A percentile compares a stretch with the other conserved stretches of the same genome.
Conservation (phyloP, 2,113 vertebrate species). For the Pontoporia blainvillei region DNA sequence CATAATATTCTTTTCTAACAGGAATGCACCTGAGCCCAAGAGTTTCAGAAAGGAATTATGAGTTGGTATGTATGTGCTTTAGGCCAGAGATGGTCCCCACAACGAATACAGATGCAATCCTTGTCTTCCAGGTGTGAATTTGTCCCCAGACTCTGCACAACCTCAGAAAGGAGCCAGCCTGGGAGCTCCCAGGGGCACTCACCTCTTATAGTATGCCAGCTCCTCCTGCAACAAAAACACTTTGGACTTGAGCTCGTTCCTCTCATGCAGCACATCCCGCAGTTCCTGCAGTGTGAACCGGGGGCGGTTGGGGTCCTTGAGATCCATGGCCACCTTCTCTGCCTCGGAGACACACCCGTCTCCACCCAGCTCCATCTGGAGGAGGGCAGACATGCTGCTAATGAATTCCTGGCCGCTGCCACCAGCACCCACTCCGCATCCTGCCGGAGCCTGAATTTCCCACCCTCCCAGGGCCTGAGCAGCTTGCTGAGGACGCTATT, state of each 20-base stretch:
- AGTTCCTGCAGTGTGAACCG: conserved; percentile 95
- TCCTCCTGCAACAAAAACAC: conserved; percentile 94
- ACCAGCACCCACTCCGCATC: not conserved
- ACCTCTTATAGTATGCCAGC: conserved; percentile 93
- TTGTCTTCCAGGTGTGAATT: no score
- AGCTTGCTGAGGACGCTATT: conserved; percentile 19
- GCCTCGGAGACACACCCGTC: conserved; percentile 84
- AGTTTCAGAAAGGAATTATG: not conserved
- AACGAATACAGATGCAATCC: accelerated
- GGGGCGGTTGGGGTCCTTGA: conserved; percentile 93
- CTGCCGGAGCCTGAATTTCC: not conserved
- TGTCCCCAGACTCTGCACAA: accelerated
- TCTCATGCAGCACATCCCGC: conserved; percentile 92
- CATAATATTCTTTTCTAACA: not conserved
- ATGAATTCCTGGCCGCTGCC: not conserved
- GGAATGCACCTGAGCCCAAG: not conserved
- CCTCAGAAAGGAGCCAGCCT: not conserved
- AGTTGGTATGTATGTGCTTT: not conserved
- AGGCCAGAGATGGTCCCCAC: not conserved
- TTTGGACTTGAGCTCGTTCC: conserved; percentile 93
- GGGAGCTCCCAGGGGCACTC: not conserved
- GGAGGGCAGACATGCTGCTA: conserved; percentile 42
- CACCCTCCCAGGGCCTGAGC: not conserved
- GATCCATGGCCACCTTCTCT: conserved; percentile 83
- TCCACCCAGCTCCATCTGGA: conserved; percentile 80